phyloP scores from a whole-genome alignment of 2,113 vertebrate genomes.

The Campylomormyrus tamandua region DNA sequence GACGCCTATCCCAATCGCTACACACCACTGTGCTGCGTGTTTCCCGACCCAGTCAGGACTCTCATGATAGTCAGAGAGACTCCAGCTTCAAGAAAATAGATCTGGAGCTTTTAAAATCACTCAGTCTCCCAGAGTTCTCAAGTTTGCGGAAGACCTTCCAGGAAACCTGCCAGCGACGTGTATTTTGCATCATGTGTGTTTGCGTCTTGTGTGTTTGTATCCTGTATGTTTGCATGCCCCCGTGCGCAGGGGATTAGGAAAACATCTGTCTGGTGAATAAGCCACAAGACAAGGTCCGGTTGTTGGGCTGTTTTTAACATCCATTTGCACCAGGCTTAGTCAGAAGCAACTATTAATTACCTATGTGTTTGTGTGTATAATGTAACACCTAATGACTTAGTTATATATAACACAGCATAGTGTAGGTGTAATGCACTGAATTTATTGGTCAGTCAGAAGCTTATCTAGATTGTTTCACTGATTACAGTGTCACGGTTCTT shows the following conservation, averaged over 20 bases:
- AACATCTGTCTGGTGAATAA: not conserved
- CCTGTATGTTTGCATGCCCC: not conserved
- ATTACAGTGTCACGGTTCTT: too few species aligned
- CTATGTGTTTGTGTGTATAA: not conserved
- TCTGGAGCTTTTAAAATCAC: not conserved
- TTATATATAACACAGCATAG: not conserved
- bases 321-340: not conserved
- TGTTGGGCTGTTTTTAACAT: not conserved
- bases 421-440: not conserved
- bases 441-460: too few species aligned
- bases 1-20: not conserved
- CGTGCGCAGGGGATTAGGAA: not conserved
- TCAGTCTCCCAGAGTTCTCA: not conserved
- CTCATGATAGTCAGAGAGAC: not conserved
- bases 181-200: not conserved
- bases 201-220: not conserved
- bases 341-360: not conserved
- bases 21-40: not conserved
- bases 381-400: not conserved
- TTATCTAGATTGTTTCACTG: too few species aligned
- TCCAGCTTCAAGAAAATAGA: not conserved
- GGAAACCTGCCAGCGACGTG: not conserved
- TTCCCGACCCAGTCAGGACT: not conserved
- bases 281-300: not conserved
- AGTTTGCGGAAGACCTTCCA: not conserved